phyloP scores from a whole-genome alignment of 2,797 vertebrate genomes.

The Ammospiza maritima region DNA sequence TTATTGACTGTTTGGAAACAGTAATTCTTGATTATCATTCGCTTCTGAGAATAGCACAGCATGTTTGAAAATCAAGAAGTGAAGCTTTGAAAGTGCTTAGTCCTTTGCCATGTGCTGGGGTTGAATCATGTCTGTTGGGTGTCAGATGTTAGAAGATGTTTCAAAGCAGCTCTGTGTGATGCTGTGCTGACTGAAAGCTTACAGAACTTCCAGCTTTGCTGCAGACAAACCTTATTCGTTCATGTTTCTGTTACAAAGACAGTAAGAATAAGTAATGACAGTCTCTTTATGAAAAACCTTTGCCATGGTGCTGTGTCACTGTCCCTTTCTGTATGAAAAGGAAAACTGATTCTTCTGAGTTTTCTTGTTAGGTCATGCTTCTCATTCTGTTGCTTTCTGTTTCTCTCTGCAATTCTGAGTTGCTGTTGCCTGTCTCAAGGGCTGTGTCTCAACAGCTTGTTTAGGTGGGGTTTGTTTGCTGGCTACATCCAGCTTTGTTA shows the following conservation, averaged over 20 bases:
- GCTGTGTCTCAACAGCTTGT: not conserved
- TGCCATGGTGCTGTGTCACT: not conserved
- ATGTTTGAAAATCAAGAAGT: not conserved
- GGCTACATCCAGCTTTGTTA: not conserved
- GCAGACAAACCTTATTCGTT: not conserved
- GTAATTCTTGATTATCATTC: not conserved
- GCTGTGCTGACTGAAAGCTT: not conserved
- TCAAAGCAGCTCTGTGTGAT: not conserved
- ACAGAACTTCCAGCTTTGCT: not conserved
- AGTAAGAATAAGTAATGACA: not conserved
- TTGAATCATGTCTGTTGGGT: fast-evolving
- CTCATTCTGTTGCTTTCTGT: not conserved
- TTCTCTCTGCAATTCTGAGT: not conserved
- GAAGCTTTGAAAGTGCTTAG: not conserved
- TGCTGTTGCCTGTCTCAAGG: not conserved
- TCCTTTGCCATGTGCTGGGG: fast-evolving
- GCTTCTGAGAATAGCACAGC: not conserved
- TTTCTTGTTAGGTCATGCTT: not conserved
- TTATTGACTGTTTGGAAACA: not conserved
- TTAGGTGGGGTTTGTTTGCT: not conserved
- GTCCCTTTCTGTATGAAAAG: not conserved
- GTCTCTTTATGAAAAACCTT: not conserved
- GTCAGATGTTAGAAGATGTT: not conserved
- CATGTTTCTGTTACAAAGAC: not conserved
- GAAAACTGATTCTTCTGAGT: not conserved